These are phyloP conservation scores for Gallinago paraguaiae DNA, from an alignment of 2,113 vertebrate genomes.

Conservation along the genomic window DNA sequence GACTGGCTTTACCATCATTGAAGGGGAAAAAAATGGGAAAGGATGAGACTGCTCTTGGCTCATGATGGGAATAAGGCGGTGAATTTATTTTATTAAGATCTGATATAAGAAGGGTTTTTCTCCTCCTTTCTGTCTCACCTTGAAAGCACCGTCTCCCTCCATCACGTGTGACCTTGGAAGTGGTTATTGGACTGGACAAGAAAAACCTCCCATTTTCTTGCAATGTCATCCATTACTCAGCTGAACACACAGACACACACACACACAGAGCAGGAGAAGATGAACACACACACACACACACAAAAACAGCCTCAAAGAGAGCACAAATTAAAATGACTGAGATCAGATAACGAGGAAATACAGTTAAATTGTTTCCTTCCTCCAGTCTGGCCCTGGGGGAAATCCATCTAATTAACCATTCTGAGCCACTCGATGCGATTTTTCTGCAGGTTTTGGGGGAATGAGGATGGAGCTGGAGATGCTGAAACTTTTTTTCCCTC, in stretches of 20 bases:
- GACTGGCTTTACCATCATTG: neutral
- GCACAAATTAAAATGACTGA: conserved; percentile 21
- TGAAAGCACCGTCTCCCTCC: neutral
- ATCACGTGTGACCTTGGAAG: conserved; percentile 51
- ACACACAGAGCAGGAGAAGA: neutral
- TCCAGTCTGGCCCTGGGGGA: neutral
- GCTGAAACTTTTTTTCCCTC: neutral
- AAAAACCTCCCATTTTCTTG: neutral
- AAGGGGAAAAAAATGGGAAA: neutral
- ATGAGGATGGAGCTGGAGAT: neutral
- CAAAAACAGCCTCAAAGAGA: conserved; percentile 9
- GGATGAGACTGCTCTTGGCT: neutral
- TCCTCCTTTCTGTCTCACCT: neutral
- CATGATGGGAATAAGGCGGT: neutral
- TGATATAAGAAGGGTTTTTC: neutral
- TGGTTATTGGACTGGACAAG: neutral
- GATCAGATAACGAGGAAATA: conserved; percentile 52
- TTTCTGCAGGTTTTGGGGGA: neutral
- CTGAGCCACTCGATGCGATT: neutral
- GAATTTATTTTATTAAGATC: neutral
- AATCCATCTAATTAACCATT: conserved; percentile 34
- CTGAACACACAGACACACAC: neutral
- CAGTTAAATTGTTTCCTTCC: conserved; percentile 30
- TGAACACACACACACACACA: neutral
- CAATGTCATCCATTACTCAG: conserved; percentile 10